These are phyloP conservation scores for Tupiocoris notatus DNA, from an alignment of 2,888 invertebrate species.

Conservation along the genomic window DNA sequence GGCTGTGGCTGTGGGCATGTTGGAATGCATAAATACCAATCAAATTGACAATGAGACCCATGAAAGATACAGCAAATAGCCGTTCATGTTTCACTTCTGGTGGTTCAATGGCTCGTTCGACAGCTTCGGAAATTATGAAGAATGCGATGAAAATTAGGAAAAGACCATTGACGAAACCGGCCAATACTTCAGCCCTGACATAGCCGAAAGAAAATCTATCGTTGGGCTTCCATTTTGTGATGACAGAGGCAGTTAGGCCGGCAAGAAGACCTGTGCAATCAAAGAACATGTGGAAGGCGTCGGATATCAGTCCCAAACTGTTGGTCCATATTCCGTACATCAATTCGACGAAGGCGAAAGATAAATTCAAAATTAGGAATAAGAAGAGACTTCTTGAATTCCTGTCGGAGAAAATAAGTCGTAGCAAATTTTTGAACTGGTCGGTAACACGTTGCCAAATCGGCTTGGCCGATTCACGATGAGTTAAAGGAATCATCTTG, in stretches of 20 bases:
- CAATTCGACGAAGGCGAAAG: conserved; percentile 95
- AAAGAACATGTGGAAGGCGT: conserved; percentile 99
- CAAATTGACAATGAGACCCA: conserved; percentile 90
- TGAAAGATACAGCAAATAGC: conserved; percentile 85
- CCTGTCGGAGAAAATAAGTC: conserved; percentile 87
- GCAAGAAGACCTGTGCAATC: conserved; percentile 95
- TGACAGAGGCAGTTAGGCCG: conserved; percentile 91
- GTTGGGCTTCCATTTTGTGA: conserved; percentile 93
- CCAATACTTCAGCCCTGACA: conserved; percentile 91
- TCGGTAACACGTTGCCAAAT: conserved; percentile 7
- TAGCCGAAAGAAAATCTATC: conserved; percentile 90
- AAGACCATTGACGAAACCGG: conserved; percentile 94
- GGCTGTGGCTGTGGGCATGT: conserved; percentile 74
- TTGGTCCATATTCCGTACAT: conserved; percentile 89
- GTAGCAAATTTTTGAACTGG: conserved; percentile 59
- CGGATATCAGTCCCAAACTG: conserved; percentile 89
- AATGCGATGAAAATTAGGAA: conserved; percentile 94
- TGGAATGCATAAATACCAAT: conserved; percentile 96
- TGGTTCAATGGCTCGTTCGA: conserved; percentile 92
- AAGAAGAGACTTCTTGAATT: conserved; percentile 92
- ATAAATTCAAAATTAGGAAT: conserved; percentile 87
- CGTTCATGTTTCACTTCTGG: conserved; percentile 97
- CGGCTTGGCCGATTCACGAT: conserved; percentile 18
- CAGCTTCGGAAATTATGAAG: conserved; percentile 95
- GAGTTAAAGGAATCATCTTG: conserved; percentile 25